Percentiles rank a stretch among this genome's conserved stretches.
Conservation (phyloP, 2,113 vertebrate species). For the Petaurus breviceps region DNA sequence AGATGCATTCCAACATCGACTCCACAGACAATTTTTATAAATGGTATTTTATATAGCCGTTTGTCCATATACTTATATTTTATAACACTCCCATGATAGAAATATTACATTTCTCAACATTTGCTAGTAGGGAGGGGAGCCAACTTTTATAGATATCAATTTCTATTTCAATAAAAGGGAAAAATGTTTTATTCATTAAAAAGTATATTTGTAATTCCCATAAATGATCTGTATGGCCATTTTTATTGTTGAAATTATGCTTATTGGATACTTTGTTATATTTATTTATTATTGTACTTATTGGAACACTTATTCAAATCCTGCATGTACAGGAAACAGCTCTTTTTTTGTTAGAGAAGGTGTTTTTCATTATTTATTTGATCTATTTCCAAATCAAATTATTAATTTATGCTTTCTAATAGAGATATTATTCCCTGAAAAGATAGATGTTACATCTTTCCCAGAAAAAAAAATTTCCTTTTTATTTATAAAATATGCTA, state of each 20-base stretch:
- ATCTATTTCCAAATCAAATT: conserved; percentile 14
- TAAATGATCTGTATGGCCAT: neutral
- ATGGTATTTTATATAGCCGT: neutral
- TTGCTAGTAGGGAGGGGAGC: neutral
- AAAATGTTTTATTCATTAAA: neutral
- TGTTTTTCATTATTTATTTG: neutral
- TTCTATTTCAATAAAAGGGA: conserved; percentile 23
- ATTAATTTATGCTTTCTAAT: conserved; percentile 47
- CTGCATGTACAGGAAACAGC: too few relatives aligned
- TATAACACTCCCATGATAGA: neutral
- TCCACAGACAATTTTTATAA: neutral
- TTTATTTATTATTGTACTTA: neutral
- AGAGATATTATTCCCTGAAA: neutral
- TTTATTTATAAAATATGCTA: conserved; percentile 37
- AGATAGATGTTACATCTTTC: neutral
- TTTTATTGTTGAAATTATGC: conserved; percentile 21
- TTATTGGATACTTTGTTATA: conserved; percentile 8
- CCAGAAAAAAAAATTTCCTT: neutral
- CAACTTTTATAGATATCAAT: neutral
- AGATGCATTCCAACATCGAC: neutral
- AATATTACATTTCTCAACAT: conserved; percentile 9
- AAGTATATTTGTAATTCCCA: neutral
- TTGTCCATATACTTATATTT: neutral
- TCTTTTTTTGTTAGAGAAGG: neutral
- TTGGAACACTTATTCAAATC: neutral